Base-by-base conservation (phyloP, 2,888 invertebrate genomes). In the Eucriotettix oculatus region DNA sequence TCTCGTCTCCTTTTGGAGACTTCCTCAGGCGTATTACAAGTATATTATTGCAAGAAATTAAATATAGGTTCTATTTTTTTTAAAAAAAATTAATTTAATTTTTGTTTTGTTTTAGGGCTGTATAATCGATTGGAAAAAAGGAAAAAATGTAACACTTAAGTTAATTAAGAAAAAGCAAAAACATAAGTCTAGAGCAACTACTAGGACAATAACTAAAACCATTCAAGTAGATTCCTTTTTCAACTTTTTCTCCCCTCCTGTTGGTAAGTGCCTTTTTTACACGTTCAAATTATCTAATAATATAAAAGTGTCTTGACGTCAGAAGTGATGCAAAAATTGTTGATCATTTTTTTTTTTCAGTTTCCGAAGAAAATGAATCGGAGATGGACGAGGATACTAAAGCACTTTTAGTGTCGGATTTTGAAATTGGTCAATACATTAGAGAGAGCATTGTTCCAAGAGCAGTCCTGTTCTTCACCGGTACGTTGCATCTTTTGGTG, bases 151-250 rank as follows among this genome's bases (percentile, higher is more conserved):
- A 48, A 99, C 99, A 1, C 83, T 96, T 57, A 97, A 97, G 78
- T 90, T 89, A 44, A 87, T 97, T 65, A 92, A 93, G 74, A 97
- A 97, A 82, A 96, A 94, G 76, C 98, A 99, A 77, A 99, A 98
- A 75, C 97, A 98, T 75, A 97, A 97, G 84, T 91, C 91, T 54
- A 84, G 90, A 64, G 95, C 94, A 57, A 87, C 91, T 0, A 89
- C 92, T 62, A 85, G 96, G 69, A 93, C 92, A n/a, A 87, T 98
- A 66, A 91, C 90, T 58, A 97, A 95, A 78, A 89, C 90, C 59
- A 91, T 98, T 66, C 91, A 92, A 71, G 93, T 90, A 61, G 97
- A 98, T 75, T 98, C 97, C 0, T 99, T 99, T 81, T 99, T 99
- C 79, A 98, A 98, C 77, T 99, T 99, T 82, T 99, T 99, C 77